Conservation (phyloP, 2,113 vertebrate species). For the Myocastor coypus region DNA sequence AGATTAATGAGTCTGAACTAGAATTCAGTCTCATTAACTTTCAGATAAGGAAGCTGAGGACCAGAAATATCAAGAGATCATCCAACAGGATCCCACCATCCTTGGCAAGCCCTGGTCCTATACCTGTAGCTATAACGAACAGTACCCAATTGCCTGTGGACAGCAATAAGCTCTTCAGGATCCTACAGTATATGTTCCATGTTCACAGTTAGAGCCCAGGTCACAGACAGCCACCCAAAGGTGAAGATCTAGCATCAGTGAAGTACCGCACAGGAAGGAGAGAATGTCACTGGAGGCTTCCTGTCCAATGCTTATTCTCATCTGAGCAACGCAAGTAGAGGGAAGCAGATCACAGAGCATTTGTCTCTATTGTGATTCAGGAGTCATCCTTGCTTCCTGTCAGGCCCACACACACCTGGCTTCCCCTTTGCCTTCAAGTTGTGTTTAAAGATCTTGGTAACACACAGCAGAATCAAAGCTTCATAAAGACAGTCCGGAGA, state of each 20-base stretch:
- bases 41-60: neutral
- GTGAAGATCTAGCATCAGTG: neutral
- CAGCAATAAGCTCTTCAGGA: neutral
- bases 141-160: neutral
- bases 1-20: neutral
- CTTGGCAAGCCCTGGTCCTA: neutral
- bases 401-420: neutral
- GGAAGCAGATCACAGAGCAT: neutral
- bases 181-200: accelerated
- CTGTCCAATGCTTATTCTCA: neutral
- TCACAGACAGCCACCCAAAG: neutral
- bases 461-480: neutral
- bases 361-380: neutral
- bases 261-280: neutral
- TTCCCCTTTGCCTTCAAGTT: neutral
- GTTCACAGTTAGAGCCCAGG: neutral
- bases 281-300: neutral
- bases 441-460: neutral
- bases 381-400: neutral
- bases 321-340: neutral
- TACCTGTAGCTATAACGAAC: neutral
- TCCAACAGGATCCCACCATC: neutral
- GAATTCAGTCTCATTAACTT: neutral
- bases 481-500: neutral
- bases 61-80: neutral